Conservation (phyloP, 2,888 invertebrate species). For the Pegoplata infirma region DNA sequence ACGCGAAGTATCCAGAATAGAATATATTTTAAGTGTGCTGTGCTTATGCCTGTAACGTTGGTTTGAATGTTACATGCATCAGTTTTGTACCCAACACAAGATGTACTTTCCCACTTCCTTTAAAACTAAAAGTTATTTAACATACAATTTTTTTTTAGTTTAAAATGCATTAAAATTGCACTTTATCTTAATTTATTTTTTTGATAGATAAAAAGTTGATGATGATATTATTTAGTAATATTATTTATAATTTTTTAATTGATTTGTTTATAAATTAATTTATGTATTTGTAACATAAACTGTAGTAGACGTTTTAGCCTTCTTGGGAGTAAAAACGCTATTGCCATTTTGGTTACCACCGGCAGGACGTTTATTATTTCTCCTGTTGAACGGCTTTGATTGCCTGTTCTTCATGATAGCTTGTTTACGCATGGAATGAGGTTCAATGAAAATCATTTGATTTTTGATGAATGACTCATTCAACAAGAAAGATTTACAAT, state of each 20-base stretch:
- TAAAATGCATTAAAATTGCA: conserved; percentile 23
- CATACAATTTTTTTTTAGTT: neutral
- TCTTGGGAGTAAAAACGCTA: conserved; percentile 22
- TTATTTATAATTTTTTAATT: too few relatives aligned
- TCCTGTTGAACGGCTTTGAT: neutral
- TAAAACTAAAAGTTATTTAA: too few relatives aligned
- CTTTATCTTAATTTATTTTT: neutral
- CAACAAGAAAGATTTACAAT: conserved; percentile 70
- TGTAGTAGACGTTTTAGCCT: too few relatives aligned
- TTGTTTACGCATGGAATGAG: conserved; percentile 67
- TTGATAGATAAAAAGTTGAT: conserved; percentile 5
- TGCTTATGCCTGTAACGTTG: too few relatives aligned
- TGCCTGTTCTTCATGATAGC: conserved; percentile 28
- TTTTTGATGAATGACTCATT: conserved; percentile 66
- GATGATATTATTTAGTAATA: neutral
- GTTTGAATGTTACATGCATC: too few relatives aligned
- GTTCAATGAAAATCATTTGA: conserved; percentile 69
- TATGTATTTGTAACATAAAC: too few relatives aligned
- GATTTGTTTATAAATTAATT: too few relatives aligned
- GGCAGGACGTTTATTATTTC: conserved; percentile 44
- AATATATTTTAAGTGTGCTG: too few relatives aligned
- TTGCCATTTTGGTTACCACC: conserved; percentile 43
- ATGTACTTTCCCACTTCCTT: too few relatives aligned
- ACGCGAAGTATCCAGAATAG: too few relatives aligned
- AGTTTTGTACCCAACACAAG: too few relatives aligned